A percentile compares a stretch with the other conserved stretches of the same genome.
phyloP scores from a whole-genome alignment of 2,797 vertebrate genomes.

The Dermochelys coriacea region DNA sequence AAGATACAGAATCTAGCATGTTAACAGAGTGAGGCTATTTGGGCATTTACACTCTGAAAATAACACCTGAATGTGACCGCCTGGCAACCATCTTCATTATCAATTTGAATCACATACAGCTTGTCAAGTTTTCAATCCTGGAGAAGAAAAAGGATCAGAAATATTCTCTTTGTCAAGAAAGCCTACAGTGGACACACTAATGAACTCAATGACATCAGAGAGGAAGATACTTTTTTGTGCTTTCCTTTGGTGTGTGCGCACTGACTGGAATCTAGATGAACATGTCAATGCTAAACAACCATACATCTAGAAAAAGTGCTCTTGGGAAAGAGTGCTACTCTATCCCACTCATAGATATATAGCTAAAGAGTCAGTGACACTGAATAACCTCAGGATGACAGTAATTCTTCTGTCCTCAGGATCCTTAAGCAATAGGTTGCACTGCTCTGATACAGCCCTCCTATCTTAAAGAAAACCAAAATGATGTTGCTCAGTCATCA shows the following conservation, averaged over 20 bases:
- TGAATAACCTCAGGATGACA: not conserved
- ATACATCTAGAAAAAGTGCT: not conserved
- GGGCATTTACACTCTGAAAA: not conserved
- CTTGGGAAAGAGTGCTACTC: not conserved
- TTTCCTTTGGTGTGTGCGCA: not conserved
- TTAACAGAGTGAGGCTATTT: not conserved
- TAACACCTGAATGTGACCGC: conserved; percentile 17
- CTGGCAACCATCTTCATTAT: not conserved
- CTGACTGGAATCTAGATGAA: not conserved
- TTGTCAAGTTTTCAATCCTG: not conserved
- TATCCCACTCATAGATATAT: not conserved
- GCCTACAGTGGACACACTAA: not conserved
- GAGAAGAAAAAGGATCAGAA: not conserved
- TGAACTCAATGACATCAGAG: not conserved
- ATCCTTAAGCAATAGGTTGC: not conserved
- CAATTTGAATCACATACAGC: not conserved
- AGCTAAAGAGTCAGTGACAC: not conserved
- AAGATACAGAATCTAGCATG: not conserved
- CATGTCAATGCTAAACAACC: not conserved
- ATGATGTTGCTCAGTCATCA: not conserved
- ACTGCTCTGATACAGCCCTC: conserved; percentile 7
- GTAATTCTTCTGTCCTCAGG: not conserved
- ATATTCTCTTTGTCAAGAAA: conserved; percentile 19
- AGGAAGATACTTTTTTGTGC: not conserved
- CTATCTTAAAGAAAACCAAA: conserved; percentile 43